These are phyloP conservation scores for Sphenopsis melanotis DNA, from an alignment of 2,797 vertebrate species.

Conservation along the genomic window DNA sequence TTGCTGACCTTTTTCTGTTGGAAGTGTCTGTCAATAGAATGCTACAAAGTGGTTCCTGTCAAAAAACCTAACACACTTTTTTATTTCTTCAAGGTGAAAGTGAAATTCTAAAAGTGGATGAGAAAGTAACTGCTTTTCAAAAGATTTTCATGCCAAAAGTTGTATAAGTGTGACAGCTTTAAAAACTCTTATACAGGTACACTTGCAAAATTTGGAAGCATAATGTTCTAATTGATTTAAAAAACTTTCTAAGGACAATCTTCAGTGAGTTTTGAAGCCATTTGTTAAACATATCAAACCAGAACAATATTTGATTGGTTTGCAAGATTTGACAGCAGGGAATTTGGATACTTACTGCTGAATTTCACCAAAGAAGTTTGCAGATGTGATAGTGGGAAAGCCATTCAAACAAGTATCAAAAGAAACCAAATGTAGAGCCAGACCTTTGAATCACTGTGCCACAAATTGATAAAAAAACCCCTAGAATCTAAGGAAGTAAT, in stretches of 20 bases:
- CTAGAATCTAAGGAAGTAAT: too few species aligned
- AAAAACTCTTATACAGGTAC: fast-evolving
- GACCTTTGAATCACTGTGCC: background rate
- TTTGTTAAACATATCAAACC: background rate
- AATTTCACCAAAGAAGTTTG: background rate
- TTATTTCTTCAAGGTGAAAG: background rate
- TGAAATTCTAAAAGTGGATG: background rate
- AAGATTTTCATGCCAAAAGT: background rate
- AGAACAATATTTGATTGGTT: background rate
- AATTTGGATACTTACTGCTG: background rate
- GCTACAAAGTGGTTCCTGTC: background rate
- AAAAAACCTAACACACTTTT: background rate
- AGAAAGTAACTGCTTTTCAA: background rate
- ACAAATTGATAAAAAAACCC: background rate
- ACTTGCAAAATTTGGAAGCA: background rate
- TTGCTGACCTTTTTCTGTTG: background rate
- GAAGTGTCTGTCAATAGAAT: background rate
- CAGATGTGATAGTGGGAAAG: background rate
- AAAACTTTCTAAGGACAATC: background rate
- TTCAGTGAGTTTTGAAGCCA: background rate
- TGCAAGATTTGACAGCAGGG: background rate
- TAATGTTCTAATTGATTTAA: fast-evolving
- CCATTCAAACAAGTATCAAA: background rate
- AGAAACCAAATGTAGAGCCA: background rate
- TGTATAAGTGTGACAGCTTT: background rate